Percentiles rank a stretch among this genome's conserved stretches.
phyloP scores from a whole-genome alignment of 2,113 vertebrate species.

The Xenopus borealis region DNA sequence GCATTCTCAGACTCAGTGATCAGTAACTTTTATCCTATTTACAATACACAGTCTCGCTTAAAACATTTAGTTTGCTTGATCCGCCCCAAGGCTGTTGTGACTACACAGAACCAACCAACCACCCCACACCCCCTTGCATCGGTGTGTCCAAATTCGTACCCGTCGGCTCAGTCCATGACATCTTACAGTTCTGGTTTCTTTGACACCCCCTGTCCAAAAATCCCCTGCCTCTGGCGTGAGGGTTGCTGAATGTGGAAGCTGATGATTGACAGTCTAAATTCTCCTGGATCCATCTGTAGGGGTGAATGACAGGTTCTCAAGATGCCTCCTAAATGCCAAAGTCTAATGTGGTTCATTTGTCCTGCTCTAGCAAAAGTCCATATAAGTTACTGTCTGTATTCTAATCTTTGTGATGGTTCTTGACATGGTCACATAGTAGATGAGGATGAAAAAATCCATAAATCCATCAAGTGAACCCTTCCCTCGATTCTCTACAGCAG shows the following conservation, averaged over 20 bases:
- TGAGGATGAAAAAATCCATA: too few species aligned
- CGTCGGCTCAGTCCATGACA: constrained; percentile 32
- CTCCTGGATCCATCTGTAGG: background rate
- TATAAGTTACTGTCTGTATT: too few species aligned
- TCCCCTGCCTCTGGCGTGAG: constrained; percentile 26
- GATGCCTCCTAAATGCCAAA: too few species aligned
- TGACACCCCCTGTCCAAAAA: constrained; percentile 42
- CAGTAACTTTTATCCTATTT: constrained; percentile 78
- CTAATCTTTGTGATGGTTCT: too few species aligned
- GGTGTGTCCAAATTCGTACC: constrained; percentile 35
- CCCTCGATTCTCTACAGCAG: too few species aligned
- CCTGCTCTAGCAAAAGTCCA: too few species aligned
- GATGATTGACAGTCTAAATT: constrained; percentile 34
- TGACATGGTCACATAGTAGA: too few species aligned
- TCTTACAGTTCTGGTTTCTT: constrained; percentile 25
- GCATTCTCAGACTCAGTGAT: constrained; percentile 64
- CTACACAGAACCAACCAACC: constrained; percentile 48
- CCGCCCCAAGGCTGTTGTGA: constrained; percentile 71
- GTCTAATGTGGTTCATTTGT: too few species aligned
- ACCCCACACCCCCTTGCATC: constrained; percentile 10
- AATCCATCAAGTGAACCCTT: too few species aligned
- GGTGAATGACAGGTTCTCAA: too few species aligned
- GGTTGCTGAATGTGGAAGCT: constrained; percentile 8
- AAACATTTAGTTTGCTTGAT: constrained; percentile 56
- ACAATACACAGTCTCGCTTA: constrained; percentile 74